Percentiles rank a stretch among this genome's conserved stretches.
These are phyloP conservation scores for Philopotamus ludificatus DNA, from an alignment of 1,140 invertebrate genomes.

Conservation along the genomic window DNA sequence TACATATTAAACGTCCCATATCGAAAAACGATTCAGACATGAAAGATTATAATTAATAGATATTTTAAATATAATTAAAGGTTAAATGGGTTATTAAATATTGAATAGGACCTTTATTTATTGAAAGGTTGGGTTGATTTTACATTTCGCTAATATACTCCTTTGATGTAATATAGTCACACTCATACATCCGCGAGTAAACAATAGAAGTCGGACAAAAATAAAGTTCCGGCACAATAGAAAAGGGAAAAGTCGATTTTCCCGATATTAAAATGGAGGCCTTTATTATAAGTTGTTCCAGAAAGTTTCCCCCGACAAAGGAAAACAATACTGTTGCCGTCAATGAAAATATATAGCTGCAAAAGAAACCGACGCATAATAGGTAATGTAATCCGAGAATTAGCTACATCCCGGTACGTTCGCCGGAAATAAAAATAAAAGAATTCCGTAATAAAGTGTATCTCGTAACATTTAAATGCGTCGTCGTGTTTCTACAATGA, in stretches of 20 bases:
- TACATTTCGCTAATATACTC: too few species aligned
- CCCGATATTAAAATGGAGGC: not conserved
- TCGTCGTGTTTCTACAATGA: not conserved
- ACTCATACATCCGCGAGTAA: too few species aligned
- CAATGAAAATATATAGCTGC: constrained; percentile 6
- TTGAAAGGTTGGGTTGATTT: too few species aligned
- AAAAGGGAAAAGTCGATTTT: constrained; percentile 3
- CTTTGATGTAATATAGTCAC: too few species aligned
- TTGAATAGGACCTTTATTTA: too few species aligned
- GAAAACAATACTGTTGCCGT: constrained; percentile 24
- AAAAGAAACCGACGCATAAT: constrained; percentile 12
- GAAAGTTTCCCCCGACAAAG: constrained; percentile 9
- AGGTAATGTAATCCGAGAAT: constrained; percentile 28
- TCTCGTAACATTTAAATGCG: not conserved
- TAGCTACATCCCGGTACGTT: constrained; percentile 23
- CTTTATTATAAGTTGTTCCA: constrained; percentile 1
- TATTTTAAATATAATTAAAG: too few species aligned
- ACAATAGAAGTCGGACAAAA: not conserved
- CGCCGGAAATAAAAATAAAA: constrained; percentile 11
- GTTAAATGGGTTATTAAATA: too few species aligned
- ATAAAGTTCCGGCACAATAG: not conserved
- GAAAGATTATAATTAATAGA: too few species aligned
- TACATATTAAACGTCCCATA: constrained; percentile 25
- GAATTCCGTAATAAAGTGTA: not conserved
- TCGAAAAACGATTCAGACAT: too few species aligned